Conservation (phyloP, 64 coral and sea anemone genomes). For the Anthopleura sola region DNA sequence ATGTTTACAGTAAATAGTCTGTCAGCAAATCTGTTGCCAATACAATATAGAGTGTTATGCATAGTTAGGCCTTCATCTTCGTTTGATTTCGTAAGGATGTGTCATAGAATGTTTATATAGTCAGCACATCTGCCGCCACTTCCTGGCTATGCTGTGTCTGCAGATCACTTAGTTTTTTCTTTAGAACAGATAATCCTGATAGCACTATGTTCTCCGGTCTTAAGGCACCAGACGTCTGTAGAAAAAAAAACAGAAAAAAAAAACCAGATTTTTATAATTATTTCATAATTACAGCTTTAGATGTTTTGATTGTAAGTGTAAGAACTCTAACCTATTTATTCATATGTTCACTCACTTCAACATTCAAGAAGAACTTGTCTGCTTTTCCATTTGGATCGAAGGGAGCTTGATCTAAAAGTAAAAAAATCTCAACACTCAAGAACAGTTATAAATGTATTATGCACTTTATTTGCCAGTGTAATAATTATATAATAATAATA, state of each 20-base stretch:
- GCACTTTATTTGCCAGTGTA: too few relatives aligned
- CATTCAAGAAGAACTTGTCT: slow-evolving; percentile 96
- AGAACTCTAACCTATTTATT: not conserved
- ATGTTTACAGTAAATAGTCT: too few relatives aligned
- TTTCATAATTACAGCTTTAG: too few relatives aligned
- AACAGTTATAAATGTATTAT: too few relatives aligned
- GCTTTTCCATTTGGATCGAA: slow-evolving; percentile 98
- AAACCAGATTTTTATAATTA: not conserved
- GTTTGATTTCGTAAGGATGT: too few relatives aligned
- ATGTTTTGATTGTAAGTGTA: too few relatives aligned
- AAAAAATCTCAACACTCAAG: too few relatives aligned
- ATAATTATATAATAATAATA: too few relatives aligned
- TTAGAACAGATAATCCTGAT: slow-evolving; percentile 75
- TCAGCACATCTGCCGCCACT: slow-evolving; percentile 95
- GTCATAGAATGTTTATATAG: slow-evolving; percentile 45
- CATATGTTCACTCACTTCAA: slow-evolving; percentile 72
- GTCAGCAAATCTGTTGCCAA: too few relatives aligned
- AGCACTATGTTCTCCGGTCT: slow-evolving; percentile 79
- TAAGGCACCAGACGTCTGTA: slow-evolving; percentile 85
- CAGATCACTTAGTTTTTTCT: slow-evolving; percentile 97
- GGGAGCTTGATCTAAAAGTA: slow-evolving; percentile 84
- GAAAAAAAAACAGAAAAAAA: not conserved
- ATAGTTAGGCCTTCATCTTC: too few relatives aligned
- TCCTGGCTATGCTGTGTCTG: slow-evolving; percentile 99
- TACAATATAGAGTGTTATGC: too few relatives aligned